A percentile compares a stretch with the other conserved stretches of the same genome.
phyloP scores from a whole-genome alignment of 2,888 invertebrate species.

The Nipponacmea schrenckii region DNA sequence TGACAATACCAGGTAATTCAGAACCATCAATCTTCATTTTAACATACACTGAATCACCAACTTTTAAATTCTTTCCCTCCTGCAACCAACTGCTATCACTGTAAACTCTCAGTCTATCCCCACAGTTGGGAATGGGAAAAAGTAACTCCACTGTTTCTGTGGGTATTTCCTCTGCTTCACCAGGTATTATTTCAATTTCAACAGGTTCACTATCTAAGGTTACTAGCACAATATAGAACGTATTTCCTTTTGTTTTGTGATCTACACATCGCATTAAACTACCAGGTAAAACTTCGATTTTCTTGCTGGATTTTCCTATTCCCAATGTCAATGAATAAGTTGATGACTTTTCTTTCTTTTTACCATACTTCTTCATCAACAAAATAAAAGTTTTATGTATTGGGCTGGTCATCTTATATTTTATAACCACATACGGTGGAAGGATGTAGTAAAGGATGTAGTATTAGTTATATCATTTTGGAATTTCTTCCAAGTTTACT shows the following conservation, averaged over 20 bases:
- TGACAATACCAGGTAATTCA: conserved; percentile 45
- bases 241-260: conserved; percentile 21
- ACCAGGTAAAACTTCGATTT: conserved; percentile 53
- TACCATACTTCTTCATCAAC: conserved; percentile 44
- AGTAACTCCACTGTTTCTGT: conserved; percentile 39
- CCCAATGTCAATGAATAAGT: conserved; percentile 22
- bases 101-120: conserved; percentile 49
- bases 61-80: conserved; percentile 45
- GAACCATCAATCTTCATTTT: conserved; percentile 47
- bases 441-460: no score
- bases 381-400: conserved; percentile 39
- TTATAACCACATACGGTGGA: neutral
- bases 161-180: conserved; percentile 36
- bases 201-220: conserved; percentile 25
- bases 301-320: conserved; percentile 22
- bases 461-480: no score
- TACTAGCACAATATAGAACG: conserved; percentile 17
- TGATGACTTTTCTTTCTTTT: conserved; percentile 44
- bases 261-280: conserved; percentile 39
- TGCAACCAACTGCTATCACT: conserved; percentile 47
- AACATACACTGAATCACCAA: conserved; percentile 49
- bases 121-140: conserved; percentile 52
- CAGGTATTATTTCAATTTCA: conserved; percentile 40
- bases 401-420: neutral
- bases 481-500: no score